These are phyloP conservation scores for Morinoia aosen DNA, from an alignment of 2,888 invertebrate species.

Conservation along the genomic window DNA sequence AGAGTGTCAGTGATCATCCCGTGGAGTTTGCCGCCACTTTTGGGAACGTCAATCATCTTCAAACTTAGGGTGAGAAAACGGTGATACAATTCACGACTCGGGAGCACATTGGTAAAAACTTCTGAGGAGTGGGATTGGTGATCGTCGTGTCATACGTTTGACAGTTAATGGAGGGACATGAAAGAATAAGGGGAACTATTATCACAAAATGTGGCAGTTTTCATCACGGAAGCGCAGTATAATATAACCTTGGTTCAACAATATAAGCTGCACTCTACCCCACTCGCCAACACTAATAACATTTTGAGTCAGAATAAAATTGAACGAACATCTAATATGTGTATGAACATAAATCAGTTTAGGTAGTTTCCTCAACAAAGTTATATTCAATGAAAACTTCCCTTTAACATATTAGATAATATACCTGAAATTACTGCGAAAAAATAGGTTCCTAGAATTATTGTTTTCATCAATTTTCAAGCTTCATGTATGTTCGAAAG, in stretches of 20 bases:
- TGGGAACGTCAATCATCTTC: constrained; percentile 39
- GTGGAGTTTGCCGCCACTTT: constrained; percentile 38
- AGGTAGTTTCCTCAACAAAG: neutral
- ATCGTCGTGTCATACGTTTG: neutral
- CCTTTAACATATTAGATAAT: no score
- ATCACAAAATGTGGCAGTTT: neutral
- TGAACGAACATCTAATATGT: neutral
- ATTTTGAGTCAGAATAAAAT: neutral
- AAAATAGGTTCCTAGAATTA: no score
- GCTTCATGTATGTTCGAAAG: no score
- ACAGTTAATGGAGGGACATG: neutral
- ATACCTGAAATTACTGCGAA: no score
- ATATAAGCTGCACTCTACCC: neutral
- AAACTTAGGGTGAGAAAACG: constrained; percentile 4
- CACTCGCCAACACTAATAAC: neutral
- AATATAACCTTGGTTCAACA: neutral
- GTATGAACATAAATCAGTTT: neutral
- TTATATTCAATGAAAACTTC: no score
- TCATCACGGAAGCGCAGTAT: neutral
- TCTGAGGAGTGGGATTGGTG: neutral
- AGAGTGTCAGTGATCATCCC: constrained; percentile 37
- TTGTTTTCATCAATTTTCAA: no score
- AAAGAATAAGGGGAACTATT: neutral
- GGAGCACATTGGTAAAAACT: neutral
- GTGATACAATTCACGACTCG: neutral